Evolutionary conservation across 2,113 vertebrate species (phyloP).

Genomic region (Carlito syrichta): DNA sequence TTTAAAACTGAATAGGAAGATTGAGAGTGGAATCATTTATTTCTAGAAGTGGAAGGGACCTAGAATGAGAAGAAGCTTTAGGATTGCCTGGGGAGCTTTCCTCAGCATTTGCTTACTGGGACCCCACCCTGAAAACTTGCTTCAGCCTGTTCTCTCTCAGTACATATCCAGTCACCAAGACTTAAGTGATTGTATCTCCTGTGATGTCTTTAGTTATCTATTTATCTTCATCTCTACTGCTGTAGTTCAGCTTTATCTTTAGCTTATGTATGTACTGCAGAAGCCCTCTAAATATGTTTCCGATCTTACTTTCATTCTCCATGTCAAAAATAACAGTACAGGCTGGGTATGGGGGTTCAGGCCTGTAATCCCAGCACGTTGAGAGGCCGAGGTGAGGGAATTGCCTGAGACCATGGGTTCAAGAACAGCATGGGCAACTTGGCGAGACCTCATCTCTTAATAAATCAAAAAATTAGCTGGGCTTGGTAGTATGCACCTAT

Average conservation of each 20-base stretch:
- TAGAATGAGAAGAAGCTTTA: neutral
- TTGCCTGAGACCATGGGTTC: too few species aligned
- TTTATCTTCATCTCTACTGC: neutral
- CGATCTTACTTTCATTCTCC: neutral
- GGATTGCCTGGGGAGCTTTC: neutral
- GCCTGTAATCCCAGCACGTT: too few species aligned
- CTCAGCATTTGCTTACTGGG: neutral
- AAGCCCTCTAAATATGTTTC: neutral
- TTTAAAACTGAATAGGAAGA: neutral
- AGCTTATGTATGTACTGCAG: neutral
- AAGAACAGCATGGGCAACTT: too few species aligned
- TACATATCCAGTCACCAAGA: neutral
- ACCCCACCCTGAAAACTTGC: neutral
- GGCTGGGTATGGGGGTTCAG: too few species aligned
- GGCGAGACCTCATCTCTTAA: too few species aligned
- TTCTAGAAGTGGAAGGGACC: neutral
- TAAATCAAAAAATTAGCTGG: too few species aligned
- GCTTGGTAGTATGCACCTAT: too few species aligned
- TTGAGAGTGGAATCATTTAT: neutral
- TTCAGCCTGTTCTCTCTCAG: neutral
- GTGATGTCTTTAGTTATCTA: neutral
- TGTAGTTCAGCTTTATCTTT: neutral
- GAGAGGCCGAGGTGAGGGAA: too few species aligned
- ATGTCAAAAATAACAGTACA: neutral
- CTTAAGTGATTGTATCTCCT: neutral